Conservation (phyloP, 2,797 vertebrate genomes). For the Acrocephalus scirpaceus region DNA sequence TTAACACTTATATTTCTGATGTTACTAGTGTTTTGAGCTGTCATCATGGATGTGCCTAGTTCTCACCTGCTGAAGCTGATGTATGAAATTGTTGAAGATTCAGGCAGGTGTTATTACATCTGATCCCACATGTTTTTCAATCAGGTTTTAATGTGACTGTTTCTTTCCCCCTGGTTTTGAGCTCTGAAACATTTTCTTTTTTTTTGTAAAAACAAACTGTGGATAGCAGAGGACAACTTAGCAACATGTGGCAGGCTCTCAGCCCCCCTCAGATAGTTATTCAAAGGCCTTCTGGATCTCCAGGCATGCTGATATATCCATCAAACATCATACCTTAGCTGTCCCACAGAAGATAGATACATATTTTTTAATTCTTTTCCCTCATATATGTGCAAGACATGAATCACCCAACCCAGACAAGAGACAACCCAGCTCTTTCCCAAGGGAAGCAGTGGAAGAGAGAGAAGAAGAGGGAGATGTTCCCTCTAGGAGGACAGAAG, state of each 20-base stretch:
- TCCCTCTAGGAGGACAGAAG: background rate
- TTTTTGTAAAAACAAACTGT: background rate
- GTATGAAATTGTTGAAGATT: background rate
- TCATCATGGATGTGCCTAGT: background rate
- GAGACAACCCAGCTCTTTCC: background rate
- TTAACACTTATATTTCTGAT: background rate
- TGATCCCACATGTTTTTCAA: background rate
- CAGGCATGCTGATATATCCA: rapidly evolving
- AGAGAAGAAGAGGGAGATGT: background rate
- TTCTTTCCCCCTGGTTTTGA: rapidly evolving
- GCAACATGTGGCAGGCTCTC: background rate
- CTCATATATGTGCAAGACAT: background rate
- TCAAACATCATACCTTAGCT: background rate
- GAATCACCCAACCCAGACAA: background rate
- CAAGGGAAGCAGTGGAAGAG: background rate
- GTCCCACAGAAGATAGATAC: rapidly evolving
- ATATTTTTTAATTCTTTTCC: too few relatives aligned
- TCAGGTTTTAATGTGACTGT: background rate
- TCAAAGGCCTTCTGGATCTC: background rate
- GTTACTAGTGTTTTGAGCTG: background rate
- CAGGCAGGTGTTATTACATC: background rate
- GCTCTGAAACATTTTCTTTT: background rate
- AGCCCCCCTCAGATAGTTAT: background rate
- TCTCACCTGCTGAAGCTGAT: background rate
- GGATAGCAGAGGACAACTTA: background rate